Evolutionary conservation across 1,140 invertebrate genomes (phyloP), one percentile per base, ranked within the genome.

Genomic region (Calosoma granatense): DNA sequence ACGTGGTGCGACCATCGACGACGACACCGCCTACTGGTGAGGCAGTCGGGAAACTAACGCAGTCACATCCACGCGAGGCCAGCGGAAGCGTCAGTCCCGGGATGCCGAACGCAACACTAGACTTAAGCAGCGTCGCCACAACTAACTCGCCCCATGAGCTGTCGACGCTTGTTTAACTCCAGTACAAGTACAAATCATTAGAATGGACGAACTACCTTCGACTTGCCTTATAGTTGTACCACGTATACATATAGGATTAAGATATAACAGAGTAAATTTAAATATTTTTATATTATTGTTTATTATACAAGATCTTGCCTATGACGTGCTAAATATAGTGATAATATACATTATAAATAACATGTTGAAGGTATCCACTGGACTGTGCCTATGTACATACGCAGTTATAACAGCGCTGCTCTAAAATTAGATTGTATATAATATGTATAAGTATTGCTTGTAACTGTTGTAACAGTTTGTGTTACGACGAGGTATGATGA

Each of bases 141-240:
- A 80, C 80, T 3, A 79, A 76, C 61, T 81, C 80, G 19, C 78
- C 82, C 17, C 84, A 85, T 58, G 84, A 86, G 69, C 71, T 86
- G 20, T 85, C 83, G 1, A 86, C 84, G 11, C 73, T 86, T 56
- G 84, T 83, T 23, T 82, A 67, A 68, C 12, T 15, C 23, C 26
- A 19, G 15, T 20, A 47, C 3, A 47, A 47, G 26, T 30, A 30
- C 26, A 30, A 30, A 30, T 30, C 14, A n/a, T n/a, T n/a, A n/a
- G n/a, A n/a, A n/a, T n/a, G n/a, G n/a, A n/a, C n/a, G n/a, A n/a
- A n/a, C n/a, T n/a, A n/a, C n/a, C n/a, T n/a, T n/a, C n/a, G n/a
- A n/a, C n/a, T n/a, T n/a, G n/a, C n/a, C n/a, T n/a, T 47, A 17
- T 17, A 17, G 9, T 11, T 47, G 41, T 47, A 12, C 9, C 17